Percentiles rank a stretch among this genome's conserved stretches.
Conservation (phyloP, 2,888 invertebrate species). For the Salticus scenicus region DNA sequence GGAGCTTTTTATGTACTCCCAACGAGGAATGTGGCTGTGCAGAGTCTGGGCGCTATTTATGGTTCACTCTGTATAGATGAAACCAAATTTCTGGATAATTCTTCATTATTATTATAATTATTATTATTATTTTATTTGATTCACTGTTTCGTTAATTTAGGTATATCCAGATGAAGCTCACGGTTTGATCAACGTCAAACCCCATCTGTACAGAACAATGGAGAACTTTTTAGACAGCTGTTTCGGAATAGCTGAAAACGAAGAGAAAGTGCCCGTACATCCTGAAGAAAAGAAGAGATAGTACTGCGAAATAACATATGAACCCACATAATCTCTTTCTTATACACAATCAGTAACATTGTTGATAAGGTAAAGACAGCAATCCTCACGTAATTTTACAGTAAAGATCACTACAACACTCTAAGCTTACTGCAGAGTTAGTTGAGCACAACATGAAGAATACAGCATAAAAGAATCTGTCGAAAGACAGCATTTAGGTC, state of each 20-base stretch:
- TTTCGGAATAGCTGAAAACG: conserved; percentile 78
- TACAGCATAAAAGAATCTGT: neutral
- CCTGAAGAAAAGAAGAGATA: conserved; percentile 38
- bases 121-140: too few species aligned
- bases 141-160: conserved; percentile 80
- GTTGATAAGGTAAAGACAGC: neutral
- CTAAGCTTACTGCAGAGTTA: neutral
- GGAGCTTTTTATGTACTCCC: too few species aligned
- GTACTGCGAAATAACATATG: neutral
- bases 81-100: too few species aligned
- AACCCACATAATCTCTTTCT: neutral
- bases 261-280: conserved; percentile 52
- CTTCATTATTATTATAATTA: too few species aligned
- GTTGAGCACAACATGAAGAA: neutral
- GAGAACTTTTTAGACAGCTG: conserved; percentile 93
- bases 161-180: conserved; percentile 95
- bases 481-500: neutral
- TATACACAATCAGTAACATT: conserved; percentile 4
- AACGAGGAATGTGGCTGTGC: too few species aligned
- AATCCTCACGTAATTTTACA: neutral
- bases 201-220: conserved; percentile 93
- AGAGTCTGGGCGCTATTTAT: too few species aligned
- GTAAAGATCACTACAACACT: neutral
- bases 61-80: too few species aligned
- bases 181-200: conserved; percentile 86